A percentile compares a stretch with the other conserved stretches of the same genome.
Evolutionary conservation across 2,113 vertebrate genomes (phyloP).

Genomic region (Platysteira castanea): DNA sequence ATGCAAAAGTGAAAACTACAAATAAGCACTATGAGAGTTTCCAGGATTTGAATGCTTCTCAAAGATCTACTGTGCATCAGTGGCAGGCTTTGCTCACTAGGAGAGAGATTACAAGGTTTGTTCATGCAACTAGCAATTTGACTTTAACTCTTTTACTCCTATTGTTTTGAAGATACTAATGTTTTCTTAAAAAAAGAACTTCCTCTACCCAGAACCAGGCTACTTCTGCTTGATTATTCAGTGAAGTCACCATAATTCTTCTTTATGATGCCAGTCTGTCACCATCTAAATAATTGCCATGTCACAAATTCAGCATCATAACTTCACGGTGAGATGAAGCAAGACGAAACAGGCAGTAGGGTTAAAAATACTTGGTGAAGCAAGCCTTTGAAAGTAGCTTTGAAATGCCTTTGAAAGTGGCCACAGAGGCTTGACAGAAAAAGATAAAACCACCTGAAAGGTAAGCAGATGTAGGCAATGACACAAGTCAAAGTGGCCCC

Average conservation of each 20-base stretch:
- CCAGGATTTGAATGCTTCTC: neutral
- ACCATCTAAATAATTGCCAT: constrained; percentile 34
- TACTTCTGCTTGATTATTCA: neutral
- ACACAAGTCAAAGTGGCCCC: neutral
- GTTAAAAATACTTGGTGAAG: neutral
- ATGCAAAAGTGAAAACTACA: neutral
- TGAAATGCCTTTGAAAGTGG: constrained; percentile 14
- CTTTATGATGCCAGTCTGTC: constrained; percentile 47
- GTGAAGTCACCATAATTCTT: constrained; percentile 19
- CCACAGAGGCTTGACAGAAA: neutral
- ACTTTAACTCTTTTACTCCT: neutral
- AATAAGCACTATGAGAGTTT: neutral
- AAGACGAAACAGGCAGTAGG: neutral
- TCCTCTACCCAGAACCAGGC: neutral
- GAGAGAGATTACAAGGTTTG: neutral
- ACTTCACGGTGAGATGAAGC: constrained; percentile 2
- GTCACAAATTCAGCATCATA: constrained; percentile 43
- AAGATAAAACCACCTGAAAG: neutral
- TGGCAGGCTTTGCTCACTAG: neutral
- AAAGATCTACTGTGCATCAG: neutral
- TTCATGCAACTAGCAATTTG: neutral
- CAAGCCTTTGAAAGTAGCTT: constrained; percentile 3
- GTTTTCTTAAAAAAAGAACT: neutral
- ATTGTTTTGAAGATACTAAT: neutral
- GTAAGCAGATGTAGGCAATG: neutral